These are phyloP conservation scores for Eudasyphora cyanicolor DNA, from an alignment of 2,888 invertebrate species.

Conservation along the genomic window DNA sequence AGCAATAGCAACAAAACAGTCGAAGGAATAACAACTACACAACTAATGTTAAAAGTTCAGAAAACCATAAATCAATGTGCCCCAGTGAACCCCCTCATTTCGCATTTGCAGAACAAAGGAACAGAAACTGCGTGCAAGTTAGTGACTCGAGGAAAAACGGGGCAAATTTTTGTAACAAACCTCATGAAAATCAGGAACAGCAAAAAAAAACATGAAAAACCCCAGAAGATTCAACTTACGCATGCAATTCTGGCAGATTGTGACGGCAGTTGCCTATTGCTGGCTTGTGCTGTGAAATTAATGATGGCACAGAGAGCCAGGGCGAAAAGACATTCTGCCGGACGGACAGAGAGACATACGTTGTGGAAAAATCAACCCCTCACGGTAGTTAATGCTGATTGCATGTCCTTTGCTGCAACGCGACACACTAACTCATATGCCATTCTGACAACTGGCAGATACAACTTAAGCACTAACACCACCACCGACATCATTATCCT, in stretches of 20 bases:
- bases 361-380: slow-evolving; percentile 18
- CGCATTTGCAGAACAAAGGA: neutral
- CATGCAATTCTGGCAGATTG: neutral
- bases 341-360: too few species aligned
- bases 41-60: slow-evolving; percentile 61
- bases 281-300: slow-evolving; percentile 34
- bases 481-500: neutral
- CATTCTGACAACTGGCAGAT: neutral
- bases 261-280: neutral
- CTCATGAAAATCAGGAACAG: neutral
- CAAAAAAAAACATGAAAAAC: neutral
- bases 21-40: neutral
- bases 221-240: neutral
- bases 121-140: neutral
- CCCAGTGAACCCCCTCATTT: neutral
- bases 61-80: slow-evolving; percentile 60
- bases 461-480: neutral
- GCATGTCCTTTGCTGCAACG: slow-evolving; percentile 19
- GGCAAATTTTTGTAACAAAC: neutral
- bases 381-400: slow-evolving; percentile 22
- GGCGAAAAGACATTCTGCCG: neutral
- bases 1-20: slow-evolving; percentile 9
- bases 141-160: neutral
- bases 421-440: neutral
- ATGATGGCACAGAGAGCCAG: slow-evolving; percentile 32